These are phyloP conservation scores for Marisa cornuarietis DNA, from an alignment of 1,140 invertebrate species.

Conservation along the genomic window DNA sequence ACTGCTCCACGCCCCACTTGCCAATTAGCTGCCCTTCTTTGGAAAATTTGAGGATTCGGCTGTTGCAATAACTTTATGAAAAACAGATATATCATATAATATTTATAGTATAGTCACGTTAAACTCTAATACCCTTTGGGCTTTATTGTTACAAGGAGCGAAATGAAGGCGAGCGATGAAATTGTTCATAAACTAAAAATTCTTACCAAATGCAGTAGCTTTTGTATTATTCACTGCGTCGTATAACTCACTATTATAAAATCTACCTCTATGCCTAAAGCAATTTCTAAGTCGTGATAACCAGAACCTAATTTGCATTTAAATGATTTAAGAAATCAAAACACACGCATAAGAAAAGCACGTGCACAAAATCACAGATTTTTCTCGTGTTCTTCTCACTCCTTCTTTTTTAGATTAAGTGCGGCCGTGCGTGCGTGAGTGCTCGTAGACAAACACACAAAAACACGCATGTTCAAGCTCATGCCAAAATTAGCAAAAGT, in stretches of 20 bases:
- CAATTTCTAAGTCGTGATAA: background rate
- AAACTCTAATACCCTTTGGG: no score
- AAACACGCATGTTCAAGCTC: no score
- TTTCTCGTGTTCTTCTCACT: background rate
- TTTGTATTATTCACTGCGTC: background rate
- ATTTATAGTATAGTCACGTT: no score
- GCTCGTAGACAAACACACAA: no score
- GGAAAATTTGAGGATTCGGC: constrained; percentile 86
- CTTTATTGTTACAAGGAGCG: no score
- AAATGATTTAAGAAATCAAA: background rate
- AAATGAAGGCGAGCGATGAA: no score
- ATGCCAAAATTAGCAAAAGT: no score
- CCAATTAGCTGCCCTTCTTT: constrained; percentile 78
- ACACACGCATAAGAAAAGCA: background rate
- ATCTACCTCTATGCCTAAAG: background rate
- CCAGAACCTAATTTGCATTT: background rate
- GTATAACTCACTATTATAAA: background rate
- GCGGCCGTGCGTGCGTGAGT: background rate
- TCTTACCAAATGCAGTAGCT: no score
- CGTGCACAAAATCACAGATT: background rate
- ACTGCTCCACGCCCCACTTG: constrained; percentile 73
- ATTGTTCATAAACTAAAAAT: no score
- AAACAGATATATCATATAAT: background rate
- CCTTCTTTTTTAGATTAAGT: background rate
- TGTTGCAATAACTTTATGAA: constrained; percentile 79